Evolutionary conservation across 2,797 vertebrate genomes (phyloP).

Genomic region (Meda fulgida): DNA sequence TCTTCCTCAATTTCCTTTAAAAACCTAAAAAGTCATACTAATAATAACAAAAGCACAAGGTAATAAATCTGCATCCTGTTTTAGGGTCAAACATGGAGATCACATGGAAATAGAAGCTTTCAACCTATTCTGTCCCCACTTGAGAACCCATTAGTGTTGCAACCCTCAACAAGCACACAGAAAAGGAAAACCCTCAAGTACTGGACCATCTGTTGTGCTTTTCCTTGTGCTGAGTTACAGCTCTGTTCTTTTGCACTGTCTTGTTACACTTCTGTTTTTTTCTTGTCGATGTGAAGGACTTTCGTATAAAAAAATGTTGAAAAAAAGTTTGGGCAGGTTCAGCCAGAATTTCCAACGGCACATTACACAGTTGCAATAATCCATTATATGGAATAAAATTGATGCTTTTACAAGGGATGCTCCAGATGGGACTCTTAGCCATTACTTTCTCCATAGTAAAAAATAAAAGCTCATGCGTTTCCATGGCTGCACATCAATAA

Average conservation of each 20-base stretch:
- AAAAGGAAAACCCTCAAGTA: slow-evolving; percentile 18
- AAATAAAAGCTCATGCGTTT: neutral
- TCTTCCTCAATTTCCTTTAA: neutral
- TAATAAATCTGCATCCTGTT: slow-evolving; percentile 46
- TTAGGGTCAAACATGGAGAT: slow-evolving; percentile 35
- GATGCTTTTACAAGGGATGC: slow-evolving; percentile 46
- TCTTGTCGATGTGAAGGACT: slow-evolving; percentile 4
- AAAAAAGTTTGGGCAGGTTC: neutral
- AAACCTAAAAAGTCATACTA: neutral
- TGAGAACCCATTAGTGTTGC: slow-evolving; percentile 49
- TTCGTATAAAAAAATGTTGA: slow-evolving; percentile 18
- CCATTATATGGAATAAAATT: slow-evolving; percentile 40
- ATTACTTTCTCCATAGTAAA: neutral
- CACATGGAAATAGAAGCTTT: slow-evolving; percentile 29
- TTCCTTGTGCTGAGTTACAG: neutral
- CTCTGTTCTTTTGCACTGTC: neutral
- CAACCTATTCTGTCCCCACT: slow-evolving; percentile 40
- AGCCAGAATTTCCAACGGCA: slow-evolving; percentile 26
- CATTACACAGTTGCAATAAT: slow-evolving; percentile 34
- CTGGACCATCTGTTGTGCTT: slow-evolving; percentile 41
- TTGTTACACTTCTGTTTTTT: slow-evolving; percentile 7
- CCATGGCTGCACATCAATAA: neutral
- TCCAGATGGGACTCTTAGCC: slow-evolving; percentile 4
- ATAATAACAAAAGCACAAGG: slow-evolving; percentile 2
- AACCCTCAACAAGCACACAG: slow-evolving; percentile 20